Evolutionary conservation across 2,888 invertebrate species (phyloP).

Genomic region (Ommatoiulus sabulosus): DNA sequence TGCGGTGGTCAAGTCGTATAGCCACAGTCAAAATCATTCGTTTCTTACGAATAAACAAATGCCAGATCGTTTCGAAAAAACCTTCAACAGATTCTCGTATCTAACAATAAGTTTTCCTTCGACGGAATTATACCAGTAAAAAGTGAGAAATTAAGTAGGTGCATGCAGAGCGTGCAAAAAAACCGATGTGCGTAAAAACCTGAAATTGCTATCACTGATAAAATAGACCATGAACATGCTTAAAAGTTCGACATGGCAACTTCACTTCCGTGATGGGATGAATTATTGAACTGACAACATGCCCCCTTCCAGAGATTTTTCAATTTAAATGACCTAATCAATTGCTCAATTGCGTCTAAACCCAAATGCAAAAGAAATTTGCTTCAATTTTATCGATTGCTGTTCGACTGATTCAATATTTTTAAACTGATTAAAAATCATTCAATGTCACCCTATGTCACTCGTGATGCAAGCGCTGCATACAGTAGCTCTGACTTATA

Average conservation of each 20-base stretch:
- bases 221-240: conserved; percentile 41
- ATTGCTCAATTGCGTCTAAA: not conserved
- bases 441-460: not conserved
- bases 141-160: conserved; percentile 11
- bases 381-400: not conserved
- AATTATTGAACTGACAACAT: conserved; percentile 45
- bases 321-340: conserved; percentile 42
- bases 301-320: conserved; percentile 32
- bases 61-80: not conserved
- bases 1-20: too few species aligned
- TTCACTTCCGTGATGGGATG: conserved; percentile 44
- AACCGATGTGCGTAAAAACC: not conserved
- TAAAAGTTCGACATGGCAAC: conserved; percentile 11
- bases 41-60: not conserved
- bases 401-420: not conserved
- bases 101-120: not conserved
- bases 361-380: not conserved
- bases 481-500: too few species aligned
- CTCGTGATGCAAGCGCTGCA: not conserved
- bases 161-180: not conserved
- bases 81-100: not conserved
- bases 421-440: not conserved
- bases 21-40: not conserved
- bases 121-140: not conserved
- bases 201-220: conserved; percentile 26